A percentile compares a stretch with the other conserved stretches of the same genome.
Conservation (phyloP, 2,113 vertebrate genomes). For the Phycodurus eques region DNA sequence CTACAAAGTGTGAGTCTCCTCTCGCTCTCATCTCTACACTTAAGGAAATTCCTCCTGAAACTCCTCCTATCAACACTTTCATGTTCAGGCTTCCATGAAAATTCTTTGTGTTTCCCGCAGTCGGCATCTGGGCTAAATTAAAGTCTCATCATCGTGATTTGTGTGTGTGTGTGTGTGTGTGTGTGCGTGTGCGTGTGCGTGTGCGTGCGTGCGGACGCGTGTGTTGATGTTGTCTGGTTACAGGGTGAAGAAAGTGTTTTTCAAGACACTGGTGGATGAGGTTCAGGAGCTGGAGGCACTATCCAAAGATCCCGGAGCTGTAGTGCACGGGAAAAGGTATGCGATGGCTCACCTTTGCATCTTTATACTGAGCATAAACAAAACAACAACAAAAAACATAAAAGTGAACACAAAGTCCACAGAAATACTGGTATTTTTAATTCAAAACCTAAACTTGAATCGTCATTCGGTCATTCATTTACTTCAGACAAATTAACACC, state of each 20-base stretch:
- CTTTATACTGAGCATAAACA: neutral
- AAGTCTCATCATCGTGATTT: constrained; percentile 2
- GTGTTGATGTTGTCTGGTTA: constrained; percentile 7
- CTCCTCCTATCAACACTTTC: constrained; percentile 26
- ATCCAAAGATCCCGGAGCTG: constrained; percentile 92
- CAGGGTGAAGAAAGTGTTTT: constrained; percentile 89
- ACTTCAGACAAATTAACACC: neutral
- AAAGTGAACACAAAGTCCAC: neutral
- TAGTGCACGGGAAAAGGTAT: constrained; percentile 96
- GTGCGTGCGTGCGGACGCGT: neutral
- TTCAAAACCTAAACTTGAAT: neutral
- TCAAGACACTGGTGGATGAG: constrained; percentile 96
- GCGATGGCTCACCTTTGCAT: neutral
- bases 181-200: constrained; percentile 6
- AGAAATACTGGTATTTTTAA: neutral
- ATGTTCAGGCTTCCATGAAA: constrained; percentile 4
- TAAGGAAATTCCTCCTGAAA: constrained; percentile 40
- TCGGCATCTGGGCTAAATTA: constrained; percentile 14
- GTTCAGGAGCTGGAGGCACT: constrained; percentile 96
- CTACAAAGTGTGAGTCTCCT: constrained; percentile 92
- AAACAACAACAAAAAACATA: neutral
- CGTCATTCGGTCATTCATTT: too few species aligned
- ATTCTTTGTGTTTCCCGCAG: constrained; percentile 3
- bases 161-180: constrained; percentile 11
- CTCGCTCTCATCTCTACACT: constrained; percentile 6